Evolutionary conservation across 2,888 invertebrate genomes (phyloP).

Genomic region (Cenopis cana): DNA sequence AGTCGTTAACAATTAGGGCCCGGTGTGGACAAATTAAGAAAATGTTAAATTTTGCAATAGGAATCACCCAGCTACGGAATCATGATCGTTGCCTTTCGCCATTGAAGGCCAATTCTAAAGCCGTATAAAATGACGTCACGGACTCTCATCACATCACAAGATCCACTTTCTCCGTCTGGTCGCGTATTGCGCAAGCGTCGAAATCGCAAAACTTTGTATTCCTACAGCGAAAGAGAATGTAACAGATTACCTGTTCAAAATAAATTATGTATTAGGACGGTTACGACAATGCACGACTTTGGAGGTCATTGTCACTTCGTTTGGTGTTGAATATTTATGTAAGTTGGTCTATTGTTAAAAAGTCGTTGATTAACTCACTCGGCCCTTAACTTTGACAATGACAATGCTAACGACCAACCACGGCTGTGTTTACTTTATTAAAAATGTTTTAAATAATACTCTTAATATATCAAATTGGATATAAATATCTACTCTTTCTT

Average conservation of each 20-base stretch:
- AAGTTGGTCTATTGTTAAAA: slow-evolving; percentile 10
- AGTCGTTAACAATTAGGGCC: too few species aligned
- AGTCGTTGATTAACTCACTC: background rate
- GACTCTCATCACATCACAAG: slow-evolving; percentile 39
- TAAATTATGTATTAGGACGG: slow-evolving; percentile 25
- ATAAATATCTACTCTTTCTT: background rate
- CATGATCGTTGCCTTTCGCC: slow-evolving; percentile 43
- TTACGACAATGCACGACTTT: slow-evolving; percentile 13
- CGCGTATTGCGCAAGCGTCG: slow-evolving; percentile 39
- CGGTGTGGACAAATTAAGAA: too few species aligned
- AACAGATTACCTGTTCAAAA: slow-evolving; percentile 33
- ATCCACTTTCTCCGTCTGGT: slow-evolving; percentile 39
- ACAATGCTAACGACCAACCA: background rate
- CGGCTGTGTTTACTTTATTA: background rate
- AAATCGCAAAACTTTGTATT: slow-evolving; percentile 34
- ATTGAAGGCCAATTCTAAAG: slow-evolving; percentile 41
- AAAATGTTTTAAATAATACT: too few species aligned
- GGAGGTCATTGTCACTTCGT: slow-evolving; percentile 33
- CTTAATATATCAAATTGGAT: background rate
- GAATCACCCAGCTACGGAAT: too few species aligned
- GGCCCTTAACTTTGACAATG: background rate
- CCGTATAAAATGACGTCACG: slow-evolving; percentile 42
- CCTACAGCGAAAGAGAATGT: slow-evolving; percentile 38
- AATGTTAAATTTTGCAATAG: too few species aligned
- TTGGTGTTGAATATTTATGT: slow-evolving; percentile 4